These are phyloP conservation scores for Connochaetes taurinus DNA, from an alignment of 2,113 vertebrate species.

Conservation along the genomic window DNA sequence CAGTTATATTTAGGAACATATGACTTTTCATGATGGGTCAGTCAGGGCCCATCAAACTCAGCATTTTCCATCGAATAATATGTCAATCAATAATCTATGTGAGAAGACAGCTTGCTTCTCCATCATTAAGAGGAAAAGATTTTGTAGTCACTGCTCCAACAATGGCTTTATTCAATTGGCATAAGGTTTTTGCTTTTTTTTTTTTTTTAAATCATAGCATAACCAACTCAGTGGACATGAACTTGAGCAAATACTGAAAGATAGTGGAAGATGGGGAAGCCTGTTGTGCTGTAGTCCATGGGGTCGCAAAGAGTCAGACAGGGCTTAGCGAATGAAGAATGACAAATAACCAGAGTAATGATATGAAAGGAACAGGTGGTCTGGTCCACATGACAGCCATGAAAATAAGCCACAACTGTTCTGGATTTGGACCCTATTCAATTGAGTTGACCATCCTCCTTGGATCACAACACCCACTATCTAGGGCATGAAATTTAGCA, in stretches of 20 bases:
- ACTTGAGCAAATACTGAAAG: background rate
- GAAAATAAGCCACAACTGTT: background rate
- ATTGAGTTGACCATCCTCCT: background rate
- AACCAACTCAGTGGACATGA: background rate
- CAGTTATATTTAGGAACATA: background rate
- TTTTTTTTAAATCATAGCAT: background rate
- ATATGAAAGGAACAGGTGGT: background rate
- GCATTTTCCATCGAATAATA: background rate
- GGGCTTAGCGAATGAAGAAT: background rate
- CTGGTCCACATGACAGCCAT: background rate
- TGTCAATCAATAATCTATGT: background rate
- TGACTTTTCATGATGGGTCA: background rate
- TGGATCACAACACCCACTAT: background rate
- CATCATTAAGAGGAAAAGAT: background rate
- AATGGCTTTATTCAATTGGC: background rate
- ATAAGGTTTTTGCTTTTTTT: background rate
- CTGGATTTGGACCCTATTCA: background rate
- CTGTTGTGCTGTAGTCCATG: background rate
- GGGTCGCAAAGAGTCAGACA: background rate
- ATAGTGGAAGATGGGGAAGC: background rate
- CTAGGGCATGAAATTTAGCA: background rate
- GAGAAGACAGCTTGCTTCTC: background rate
- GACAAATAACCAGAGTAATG: background rate
- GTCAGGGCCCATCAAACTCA: background rate
- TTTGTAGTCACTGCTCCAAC: background rate